These are phyloP conservation scores for Oceanodroma tethys DNA, from an alignment of 2,113 vertebrate species.

Conservation along the genomic window DNA sequence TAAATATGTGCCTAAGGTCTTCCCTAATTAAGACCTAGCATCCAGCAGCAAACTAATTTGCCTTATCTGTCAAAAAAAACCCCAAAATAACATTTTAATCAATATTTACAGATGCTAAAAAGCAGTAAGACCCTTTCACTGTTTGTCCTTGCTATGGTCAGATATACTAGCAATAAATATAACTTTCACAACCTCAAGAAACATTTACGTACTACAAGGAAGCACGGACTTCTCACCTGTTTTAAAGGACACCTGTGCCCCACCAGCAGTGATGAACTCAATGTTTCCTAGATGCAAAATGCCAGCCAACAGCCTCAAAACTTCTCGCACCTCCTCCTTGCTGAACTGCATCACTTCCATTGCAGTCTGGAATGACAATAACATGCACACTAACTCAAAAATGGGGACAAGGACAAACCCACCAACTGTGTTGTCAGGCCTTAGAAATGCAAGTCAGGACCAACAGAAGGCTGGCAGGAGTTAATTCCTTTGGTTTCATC, in stretches of 20 bases:
- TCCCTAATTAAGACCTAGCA: not conserved
- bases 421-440: not conserved
- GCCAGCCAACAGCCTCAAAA: slow-evolving; percentile 88
- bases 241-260: slow-evolving; percentile 93
- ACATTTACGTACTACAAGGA: not conserved
- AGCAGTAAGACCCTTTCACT: not conserved
- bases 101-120: not conserved
- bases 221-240: slow-evolving; percentile 75
- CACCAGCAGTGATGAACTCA: slow-evolving; percentile 94
- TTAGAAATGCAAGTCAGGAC: not conserved
- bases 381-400: not conserved
- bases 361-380: slow-evolving; percentile 76
- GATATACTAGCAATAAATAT: accelerated
- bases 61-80: not conserved
- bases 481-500: not conserved
- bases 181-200: not conserved
- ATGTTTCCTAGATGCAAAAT: slow-evolving; percentile 91
- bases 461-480: not conserved
- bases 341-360: slow-evolving; percentile 95
- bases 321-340: slow-evolving; percentile 84
- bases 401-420: not conserved
- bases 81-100: not conserved
- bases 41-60: not conserved
- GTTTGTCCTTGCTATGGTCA: not conserved
- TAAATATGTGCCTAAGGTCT: not conserved